A percentile compares a stretch with the other conserved stretches of the same genome.
phyloP scores from a whole-genome alignment of 2,113 vertebrate species.

The Zosterops hypoxanthus region DNA sequence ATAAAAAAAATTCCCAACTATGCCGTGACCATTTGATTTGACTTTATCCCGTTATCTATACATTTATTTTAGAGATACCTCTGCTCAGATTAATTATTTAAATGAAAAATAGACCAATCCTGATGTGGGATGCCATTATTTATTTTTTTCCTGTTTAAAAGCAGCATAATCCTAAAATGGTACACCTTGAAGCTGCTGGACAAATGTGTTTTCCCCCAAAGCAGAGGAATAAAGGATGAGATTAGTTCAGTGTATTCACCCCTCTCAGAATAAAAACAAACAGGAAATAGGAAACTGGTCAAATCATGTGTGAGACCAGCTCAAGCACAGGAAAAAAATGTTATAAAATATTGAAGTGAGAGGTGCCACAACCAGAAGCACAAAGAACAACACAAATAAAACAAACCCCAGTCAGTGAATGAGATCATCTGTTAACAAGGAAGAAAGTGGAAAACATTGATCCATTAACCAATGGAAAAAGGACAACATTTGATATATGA shows the following conservation, averaged over 20 bases:
- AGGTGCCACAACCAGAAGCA: not conserved
- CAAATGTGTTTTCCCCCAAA: not conserved
- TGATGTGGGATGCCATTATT: accelerated
- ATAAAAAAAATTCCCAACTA: not conserved
- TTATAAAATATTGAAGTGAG: not conserved
- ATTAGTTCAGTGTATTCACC: too few relatives aligned
- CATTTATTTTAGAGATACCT: not conserved
- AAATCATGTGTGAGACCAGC: not conserved
- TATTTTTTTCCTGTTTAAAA: not conserved
- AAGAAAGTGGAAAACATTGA: not conserved
- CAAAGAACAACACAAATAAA: not conserved
- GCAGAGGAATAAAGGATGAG: not conserved
- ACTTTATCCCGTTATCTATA: not conserved
- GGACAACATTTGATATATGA: not conserved
- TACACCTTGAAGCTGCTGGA: not conserved
- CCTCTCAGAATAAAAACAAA: not conserved
- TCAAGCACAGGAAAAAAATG: not conserved
- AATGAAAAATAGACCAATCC: not conserved
- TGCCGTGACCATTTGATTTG: not conserved
- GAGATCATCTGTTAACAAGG: not conserved
- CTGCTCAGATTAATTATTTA: not conserved
- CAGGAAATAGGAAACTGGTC: not conserved
- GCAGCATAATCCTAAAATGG: not conserved
- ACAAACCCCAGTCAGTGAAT: not conserved
- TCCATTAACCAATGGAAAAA: not conserved